A percentile compares a stretch with the other conserved stretches of the same genome.
Evolutionary conservation across 1,140 invertebrate genomes (phyloP).

Genomic region (Neodiprion pinetum): DNA sequence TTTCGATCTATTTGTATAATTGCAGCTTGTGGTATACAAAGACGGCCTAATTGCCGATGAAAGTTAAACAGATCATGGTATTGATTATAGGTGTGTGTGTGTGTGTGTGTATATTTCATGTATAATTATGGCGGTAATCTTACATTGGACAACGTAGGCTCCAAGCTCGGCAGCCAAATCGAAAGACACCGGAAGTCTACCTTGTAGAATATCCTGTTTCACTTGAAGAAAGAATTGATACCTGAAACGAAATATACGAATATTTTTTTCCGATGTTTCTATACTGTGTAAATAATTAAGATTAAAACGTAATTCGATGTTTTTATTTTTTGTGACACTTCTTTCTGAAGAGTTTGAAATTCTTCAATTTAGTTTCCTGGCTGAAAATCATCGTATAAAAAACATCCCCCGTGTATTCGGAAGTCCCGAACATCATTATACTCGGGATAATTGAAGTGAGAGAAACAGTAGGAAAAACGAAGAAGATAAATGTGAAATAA

Average conservation of each 20-base stretch:
- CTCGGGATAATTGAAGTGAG: slow-evolving; percentile 4
- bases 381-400: no score
- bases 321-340: slow-evolving; percentile 4
- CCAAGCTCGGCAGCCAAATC: slow-evolving; percentile 92
- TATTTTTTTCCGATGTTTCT: slow-evolving; percentile 30
- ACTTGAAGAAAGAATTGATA: slow-evolving; percentile 97
- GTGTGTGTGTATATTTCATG: no score
- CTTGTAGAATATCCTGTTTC: slow-evolving; percentile 93
- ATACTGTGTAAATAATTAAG: slow-evolving; percentile 13
- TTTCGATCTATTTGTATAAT: no score
- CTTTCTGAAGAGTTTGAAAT: slow-evolving; percentile 8
- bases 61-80: no score
- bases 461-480: not conserved
- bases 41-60: no score
- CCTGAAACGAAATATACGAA: slow-evolving; percentile 65
- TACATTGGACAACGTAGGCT: slow-evolving; percentile 95
- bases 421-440: no score
- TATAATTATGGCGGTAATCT: slow-evolving; percentile 60
- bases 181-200: slow-evolving; percentile 85
- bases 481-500: slow-evolving; percentile 8
- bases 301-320: slow-evolving; percentile 27
- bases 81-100: no score
- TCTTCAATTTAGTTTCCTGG: no score
- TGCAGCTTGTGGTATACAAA: no score
- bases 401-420: no score